Evolutionary conservation across 2,113 vertebrate genomes (phyloP), one percentile per base, ranked within the genome.

Genomic region (Zapus hudsonius): DNA sequence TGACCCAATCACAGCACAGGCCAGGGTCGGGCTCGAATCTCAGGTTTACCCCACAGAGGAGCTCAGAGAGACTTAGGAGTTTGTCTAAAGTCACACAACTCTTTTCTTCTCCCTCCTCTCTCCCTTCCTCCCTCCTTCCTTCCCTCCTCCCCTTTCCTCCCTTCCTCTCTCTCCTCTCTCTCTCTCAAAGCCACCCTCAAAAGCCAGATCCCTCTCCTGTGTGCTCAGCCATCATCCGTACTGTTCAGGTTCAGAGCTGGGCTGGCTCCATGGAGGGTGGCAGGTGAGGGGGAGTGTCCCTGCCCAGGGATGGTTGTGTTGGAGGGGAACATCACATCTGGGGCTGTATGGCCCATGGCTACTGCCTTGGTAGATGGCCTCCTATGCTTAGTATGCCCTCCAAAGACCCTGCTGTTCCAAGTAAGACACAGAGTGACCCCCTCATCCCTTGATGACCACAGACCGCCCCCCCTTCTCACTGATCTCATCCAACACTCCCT

Each of bases 211-310:
- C 83, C 33, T 44, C 16, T 38, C 5, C 61, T 16, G 36, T 20
- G 25, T 57, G n/a, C 3, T 73, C 44, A 72, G 9, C 23, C 44
- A 15, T 4, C 4, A 5, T 1, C 29, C 33, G 67, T 52, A 12
- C 4, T 1, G 2, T 2, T 59, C 10, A 8, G 8, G 22, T 1
- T 0, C 9, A 29, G 31, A 6, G 17, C 44, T 12, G 17, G 64
- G 61, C 42, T 27, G 61, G 40, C 40, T 84, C 16, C 23, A 7
- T 13, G n/a, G n/a, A 20, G 25, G 36, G 44, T 33, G 20, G n/a
- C 0, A 4, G 25, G 55, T 27, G 16, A 1, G 16, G 25, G 55
- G 33, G 16, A 1, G 16, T 9, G 8, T 10, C 79, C 79, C 57
- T 59, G 63, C 57, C 22, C 7, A 9, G 9, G 63, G 27, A 44